Conservation (phyloP, 2,113 vertebrate genomes). For the Corydoras sp. region DNA sequence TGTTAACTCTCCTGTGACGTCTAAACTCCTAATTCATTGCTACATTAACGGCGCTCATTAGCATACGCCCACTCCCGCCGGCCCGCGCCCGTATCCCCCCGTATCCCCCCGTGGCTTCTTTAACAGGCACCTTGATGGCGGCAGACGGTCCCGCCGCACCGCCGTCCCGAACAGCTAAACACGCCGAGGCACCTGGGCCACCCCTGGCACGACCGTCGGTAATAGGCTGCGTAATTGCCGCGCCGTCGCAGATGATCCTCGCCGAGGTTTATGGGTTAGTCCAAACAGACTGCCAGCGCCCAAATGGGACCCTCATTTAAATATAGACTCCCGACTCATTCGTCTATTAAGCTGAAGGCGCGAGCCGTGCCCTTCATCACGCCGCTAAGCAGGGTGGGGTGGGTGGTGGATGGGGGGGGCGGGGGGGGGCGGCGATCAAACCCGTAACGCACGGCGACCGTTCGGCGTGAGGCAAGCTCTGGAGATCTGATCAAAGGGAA, state of each 20-base stretch:
- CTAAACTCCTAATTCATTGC: conserved; percentile 77
- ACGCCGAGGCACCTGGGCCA: conserved; percentile 18
- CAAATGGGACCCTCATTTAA: conserved; percentile 33
- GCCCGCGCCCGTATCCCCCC: neutral
- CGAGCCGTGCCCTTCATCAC: conserved; percentile 8
- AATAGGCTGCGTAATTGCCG: conserved; percentile 44
- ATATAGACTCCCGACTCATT: conserved; percentile 7
- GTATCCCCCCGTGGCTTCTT: conserved; percentile 54
- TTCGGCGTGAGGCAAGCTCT: neutral
- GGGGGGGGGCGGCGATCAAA: no score
- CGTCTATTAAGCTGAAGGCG: neutral
- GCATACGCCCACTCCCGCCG: conserved; percentile 56
- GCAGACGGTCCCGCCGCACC: conserved; percentile 22
- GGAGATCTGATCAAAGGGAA: conserved; percentile 8
- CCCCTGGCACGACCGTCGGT: conserved; percentile 29
- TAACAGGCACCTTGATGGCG: conserved; percentile 49
- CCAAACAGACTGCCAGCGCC: conserved; percentile 25
- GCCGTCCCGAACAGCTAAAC: conserved; percentile 20
- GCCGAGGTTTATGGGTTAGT: conserved; percentile 23
- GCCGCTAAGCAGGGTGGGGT: neutral
- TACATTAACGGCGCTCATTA: conserved; percentile 75
- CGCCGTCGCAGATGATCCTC: conserved; percentile 38
- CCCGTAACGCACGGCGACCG: no score
- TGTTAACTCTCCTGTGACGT: conserved; percentile 73
- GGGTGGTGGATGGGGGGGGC: no score